Base-by-base conservation (phyloP, 2,113 vertebrate genomes). In the Arothron firmamentum region DNA sequence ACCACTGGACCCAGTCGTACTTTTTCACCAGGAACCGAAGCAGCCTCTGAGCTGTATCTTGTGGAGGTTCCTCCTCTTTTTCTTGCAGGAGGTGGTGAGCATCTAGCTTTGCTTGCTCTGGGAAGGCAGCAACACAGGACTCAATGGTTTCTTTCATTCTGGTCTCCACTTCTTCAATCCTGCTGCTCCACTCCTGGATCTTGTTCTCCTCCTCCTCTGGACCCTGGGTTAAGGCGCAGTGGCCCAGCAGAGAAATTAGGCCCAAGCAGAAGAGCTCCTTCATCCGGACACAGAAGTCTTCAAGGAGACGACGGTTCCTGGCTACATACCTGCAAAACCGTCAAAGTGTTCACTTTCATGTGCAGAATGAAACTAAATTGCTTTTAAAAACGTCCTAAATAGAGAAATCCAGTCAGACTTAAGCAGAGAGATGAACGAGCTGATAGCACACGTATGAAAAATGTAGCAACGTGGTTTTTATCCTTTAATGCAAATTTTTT, bases 241-340 rank as follows among this genome's bases (percentile, higher is more conserved):
- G 70, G 12, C 90, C 90, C 49, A 92, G 69, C 57, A 91, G 70
- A 58, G 88, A 84, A 3, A 92, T 92, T 55, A 92, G 70, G 4
- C 92, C 91, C 68, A 92, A 42, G 51, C 90, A 91, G 65, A 92
- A 79, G 31, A 92, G 89, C 70, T 92, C 89, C 74, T 92, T 92
- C 85, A 91, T 85, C 2, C 85, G 75, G 6, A 89, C 88, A 28
- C 90, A 92, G 78, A 90, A 91, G 15, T 90, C 89, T 2, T 92
- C 92, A 66, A 92, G 75, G 38, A 88, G 78, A 3, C 90, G 89
- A 0, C 92, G 83, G 72, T 70, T 91, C 25, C 84, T 81, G 5
- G 57, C 85, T 19, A 89, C 86, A 17, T 91, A 91, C 55, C 88
- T 89, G 70, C 42, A 76, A 64, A 58, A 53, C 2, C 56, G 4